phyloP scores from a whole-genome alignment of 2,113 vertebrate genomes.

The Rhadina sibilatrix region DNA sequence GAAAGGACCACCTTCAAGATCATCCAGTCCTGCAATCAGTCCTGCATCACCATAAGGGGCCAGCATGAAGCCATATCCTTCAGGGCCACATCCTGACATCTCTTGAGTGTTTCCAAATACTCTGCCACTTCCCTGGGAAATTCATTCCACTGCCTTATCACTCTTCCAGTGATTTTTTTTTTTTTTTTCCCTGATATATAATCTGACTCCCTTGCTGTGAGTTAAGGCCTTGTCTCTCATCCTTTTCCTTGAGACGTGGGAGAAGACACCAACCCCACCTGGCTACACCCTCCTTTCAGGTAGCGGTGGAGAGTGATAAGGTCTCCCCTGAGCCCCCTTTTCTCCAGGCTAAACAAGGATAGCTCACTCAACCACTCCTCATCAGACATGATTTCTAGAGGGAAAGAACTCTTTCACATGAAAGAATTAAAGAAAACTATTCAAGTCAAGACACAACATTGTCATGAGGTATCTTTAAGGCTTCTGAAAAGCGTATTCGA shows the following conservation, averaged over 20 bases:
- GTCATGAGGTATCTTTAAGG: not conserved
- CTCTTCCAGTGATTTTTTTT: not conserved
- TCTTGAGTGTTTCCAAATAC: not conserved
- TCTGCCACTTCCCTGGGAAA: not conserved
- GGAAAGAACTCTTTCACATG: not conserved
- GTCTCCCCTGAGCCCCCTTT: not conserved
- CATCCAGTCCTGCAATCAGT: not conserved
- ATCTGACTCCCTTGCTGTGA: not conserved
- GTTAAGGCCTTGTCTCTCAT: not conserved
- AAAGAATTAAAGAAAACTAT: not conserved
- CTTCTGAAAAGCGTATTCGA: not conserved
- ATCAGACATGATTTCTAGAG: not conserved
- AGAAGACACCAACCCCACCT: not conserved
- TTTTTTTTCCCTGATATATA: not conserved
- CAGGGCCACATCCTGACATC: not conserved
- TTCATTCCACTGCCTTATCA: not conserved
- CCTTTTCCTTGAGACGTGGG: not conserved
- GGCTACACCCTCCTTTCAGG: not conserved
- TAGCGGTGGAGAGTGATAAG: not conserved
- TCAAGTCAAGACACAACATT: not conserved
- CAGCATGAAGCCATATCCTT: not conserved
- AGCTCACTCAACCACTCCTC: not conserved
- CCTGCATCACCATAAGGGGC: not conserved
- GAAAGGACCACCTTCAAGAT: not conserved
- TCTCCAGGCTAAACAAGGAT: not conserved